Evolutionary conservation across 2,113 vertebrate genomes (phyloP).

Genomic region (Haemorhous mexicanus): DNA sequence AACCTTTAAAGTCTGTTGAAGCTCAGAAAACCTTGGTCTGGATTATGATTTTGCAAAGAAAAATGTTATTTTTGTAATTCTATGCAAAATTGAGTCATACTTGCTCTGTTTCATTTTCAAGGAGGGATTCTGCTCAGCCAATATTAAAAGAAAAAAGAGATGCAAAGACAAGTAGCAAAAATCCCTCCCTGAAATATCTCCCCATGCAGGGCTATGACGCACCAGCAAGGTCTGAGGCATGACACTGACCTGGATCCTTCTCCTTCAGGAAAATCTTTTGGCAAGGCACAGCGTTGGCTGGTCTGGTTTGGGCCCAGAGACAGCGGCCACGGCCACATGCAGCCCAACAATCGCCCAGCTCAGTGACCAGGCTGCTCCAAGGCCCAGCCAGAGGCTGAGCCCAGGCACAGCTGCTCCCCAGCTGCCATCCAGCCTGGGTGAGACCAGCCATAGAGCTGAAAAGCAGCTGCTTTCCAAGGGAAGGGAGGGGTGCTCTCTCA

Average conservation of each 20-base stretch:
- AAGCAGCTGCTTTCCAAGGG: neutral
- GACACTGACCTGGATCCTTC: neutral
- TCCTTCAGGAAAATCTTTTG: neutral
- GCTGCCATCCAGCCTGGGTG: neutral
- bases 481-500: neutral
- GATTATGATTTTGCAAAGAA: neutral
- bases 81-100: neutral
- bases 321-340: fast-evolving
- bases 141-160: neutral
- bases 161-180: neutral
- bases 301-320: too few relatives aligned
- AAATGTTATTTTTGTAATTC: neutral
- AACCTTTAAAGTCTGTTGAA: neutral
- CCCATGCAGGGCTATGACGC: neutral
- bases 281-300: neutral
- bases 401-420: neutral
- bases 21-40: neutral
- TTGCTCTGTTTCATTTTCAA: neutral
- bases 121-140: neutral
- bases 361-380: neutral
- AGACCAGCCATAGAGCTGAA: neutral
- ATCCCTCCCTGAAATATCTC: neutral
- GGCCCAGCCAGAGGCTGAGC: neutral
- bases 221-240: neutral
- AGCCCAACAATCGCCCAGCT: neutral